A percentile compares a stretch with the other conserved stretches of the same genome.
phyloP scores from a whole-genome alignment of 2,797 vertebrate genomes.

The Hippoglossus hippoglossus region DNA sequence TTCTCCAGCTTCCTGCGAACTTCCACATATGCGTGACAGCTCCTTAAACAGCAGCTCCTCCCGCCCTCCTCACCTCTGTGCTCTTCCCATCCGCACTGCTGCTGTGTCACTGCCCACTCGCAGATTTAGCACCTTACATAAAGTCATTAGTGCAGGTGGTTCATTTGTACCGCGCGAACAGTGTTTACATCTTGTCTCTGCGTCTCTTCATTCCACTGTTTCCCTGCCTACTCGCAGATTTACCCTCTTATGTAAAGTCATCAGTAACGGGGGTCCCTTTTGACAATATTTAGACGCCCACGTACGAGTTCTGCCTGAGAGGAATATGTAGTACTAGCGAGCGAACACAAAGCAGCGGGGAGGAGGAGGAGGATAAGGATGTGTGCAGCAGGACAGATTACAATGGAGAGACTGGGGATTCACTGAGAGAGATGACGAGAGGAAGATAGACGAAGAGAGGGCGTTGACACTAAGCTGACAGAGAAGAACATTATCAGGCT shows the following conservation, averaged over 20 bases:
- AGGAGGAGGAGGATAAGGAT: slow-evolving; percentile 29
- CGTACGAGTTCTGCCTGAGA: slow-evolving; percentile 15
- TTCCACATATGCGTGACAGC: background rate
- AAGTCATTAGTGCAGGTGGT: slow-evolving; percentile 41
- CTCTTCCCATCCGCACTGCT: background rate
- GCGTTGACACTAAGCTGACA: slow-evolving; percentile 64
- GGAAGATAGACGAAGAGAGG: slow-evolving; percentile 38
- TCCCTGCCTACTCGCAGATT: slow-evolving; percentile 40
- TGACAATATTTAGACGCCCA: slow-evolving; percentile 37
- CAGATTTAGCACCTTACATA: slow-evolving; percentile 42
- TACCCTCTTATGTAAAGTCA: slow-evolving; percentile 56
- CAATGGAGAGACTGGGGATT: slow-evolving; percentile 36
- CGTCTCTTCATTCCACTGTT: slow-evolving; percentile 15
- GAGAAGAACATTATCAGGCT: slow-evolving; percentile 45
- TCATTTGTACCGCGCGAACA: slow-evolving; percentile 10
- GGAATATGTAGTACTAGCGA: slow-evolving; percentile 22
- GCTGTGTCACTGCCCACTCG: slow-evolving; percentile 20
- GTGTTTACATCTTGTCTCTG: slow-evolving; percentile 9
- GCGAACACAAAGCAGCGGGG: slow-evolving; percentile 25
- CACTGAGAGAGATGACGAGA: slow-evolving; percentile 33
- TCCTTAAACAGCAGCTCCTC: background rate
- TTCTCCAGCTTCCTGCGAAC: background rate
- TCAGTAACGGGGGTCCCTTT: slow-evolving; percentile 30
- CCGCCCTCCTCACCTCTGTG: background rate
- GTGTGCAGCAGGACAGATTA: slow-evolving; percentile 27